Evolutionary conservation across 1,140 invertebrate genomes (phyloP).

Genomic region (Penaeus vannamei): DNA sequence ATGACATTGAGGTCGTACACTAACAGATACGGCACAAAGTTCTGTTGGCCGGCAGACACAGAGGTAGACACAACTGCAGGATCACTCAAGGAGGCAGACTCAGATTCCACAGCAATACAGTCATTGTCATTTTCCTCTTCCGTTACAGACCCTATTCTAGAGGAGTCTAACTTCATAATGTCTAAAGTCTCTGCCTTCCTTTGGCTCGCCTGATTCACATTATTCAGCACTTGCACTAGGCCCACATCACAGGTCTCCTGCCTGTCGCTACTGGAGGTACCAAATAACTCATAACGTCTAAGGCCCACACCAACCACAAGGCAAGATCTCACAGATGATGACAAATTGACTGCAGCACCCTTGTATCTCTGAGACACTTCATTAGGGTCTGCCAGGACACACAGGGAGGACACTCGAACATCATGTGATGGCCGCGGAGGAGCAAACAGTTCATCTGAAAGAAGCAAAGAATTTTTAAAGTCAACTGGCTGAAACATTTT

Average conservation of each 20-base stretch:
- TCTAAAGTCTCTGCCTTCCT: slow-evolving; percentile 71
- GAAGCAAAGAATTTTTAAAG: neutral
- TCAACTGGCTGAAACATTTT: neutral
- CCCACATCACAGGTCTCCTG: slow-evolving; percentile 47
- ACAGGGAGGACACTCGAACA: slow-evolving; percentile 73
- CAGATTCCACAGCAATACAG: slow-evolving; percentile 30
- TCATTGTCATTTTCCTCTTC: slow-evolving; percentile 50
- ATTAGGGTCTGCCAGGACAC: slow-evolving; percentile 73
- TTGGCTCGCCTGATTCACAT: slow-evolving; percentile 76
- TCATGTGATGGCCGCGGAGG: slow-evolving; percentile 71
- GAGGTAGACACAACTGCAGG: slow-evolving; percentile 30
- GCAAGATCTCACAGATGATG: slow-evolving; percentile 70
- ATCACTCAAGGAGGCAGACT: slow-evolving; percentile 46
- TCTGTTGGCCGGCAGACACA: slow-evolving; percentile 53
- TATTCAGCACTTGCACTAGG: slow-evolving; percentile 78
- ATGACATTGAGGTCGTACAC: slow-evolving; percentile 56
- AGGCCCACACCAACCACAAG: slow-evolving; percentile 73
- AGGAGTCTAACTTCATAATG: slow-evolving; percentile 72
- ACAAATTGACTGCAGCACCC: neutral
- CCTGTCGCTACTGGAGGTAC: slow-evolving; percentile 45
- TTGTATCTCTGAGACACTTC: slow-evolving; percentile 47
- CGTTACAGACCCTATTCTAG: slow-evolving; percentile 43
- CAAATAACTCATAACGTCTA: slow-evolving; percentile 64
- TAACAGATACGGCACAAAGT: slow-evolving; percentile 64
- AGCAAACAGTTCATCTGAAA: slow-evolving; percentile 68